These are phyloP conservation scores for Notarius quadriscutis DNA, from an alignment of 2,113 vertebrate species.

Conservation along the genomic window DNA sequence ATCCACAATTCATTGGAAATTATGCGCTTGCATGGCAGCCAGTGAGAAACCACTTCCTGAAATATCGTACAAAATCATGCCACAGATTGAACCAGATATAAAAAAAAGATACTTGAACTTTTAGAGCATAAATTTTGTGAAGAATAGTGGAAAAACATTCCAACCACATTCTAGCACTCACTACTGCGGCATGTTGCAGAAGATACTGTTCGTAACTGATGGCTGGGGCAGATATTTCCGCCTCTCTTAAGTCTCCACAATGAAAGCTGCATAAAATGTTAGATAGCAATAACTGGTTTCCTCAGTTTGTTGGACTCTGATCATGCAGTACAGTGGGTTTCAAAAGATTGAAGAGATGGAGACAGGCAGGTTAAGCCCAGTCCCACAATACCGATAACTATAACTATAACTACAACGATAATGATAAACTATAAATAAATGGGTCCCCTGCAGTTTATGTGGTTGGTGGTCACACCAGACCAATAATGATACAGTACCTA, in stretches of 20 bases:
- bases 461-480: no score
- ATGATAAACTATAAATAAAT: no score
- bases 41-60: background rate
- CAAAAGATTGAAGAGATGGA: no score
- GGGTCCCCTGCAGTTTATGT: no score
- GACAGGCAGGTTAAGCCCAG: no score
- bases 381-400: no score
- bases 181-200: background rate
- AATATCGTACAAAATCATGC: background rate
- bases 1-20: background rate
- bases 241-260: background rate
- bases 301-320: background rate
- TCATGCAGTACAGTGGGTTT: no score
- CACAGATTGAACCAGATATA: background rate
- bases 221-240: background rate
- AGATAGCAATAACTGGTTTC: no score
- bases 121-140: background rate
- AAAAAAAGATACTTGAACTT: background rate
- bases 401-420: no score
- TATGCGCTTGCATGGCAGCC: background rate
- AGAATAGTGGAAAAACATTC: background rate
- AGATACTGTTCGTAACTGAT: background rate
- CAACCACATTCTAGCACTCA: background rate
- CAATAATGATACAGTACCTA: no score
- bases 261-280: background rate